A percentile compares a stretch with the other conserved stretches of the same genome.
These are phyloP conservation scores for Drosophila testacea DNA, from an alignment of 2,888 invertebrate species.

Conservation along the genomic window DNA sequence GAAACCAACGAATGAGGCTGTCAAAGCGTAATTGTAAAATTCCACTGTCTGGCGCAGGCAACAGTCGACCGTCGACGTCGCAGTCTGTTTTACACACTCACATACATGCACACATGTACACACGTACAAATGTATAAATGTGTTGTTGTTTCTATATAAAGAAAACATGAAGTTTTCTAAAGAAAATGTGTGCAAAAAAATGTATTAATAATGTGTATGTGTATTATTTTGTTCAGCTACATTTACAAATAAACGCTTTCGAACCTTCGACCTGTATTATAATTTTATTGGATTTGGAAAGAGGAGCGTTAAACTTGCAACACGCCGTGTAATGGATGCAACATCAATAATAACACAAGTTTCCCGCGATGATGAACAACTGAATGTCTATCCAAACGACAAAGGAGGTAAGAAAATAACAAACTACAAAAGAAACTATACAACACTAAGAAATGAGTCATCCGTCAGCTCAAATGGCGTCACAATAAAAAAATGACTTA, in stretches of 20 bases:
- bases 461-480: slow-evolving; percentile 57
- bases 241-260: slow-evolving; percentile 39
- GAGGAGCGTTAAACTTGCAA: slow-evolving; percentile 41
- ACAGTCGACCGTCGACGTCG: slow-evolving; percentile 57
- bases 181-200: slow-evolving; percentile 58
- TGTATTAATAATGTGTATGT: slow-evolving; percentile 58
- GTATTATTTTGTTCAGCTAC: slow-evolving; percentile 60
- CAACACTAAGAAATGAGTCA: slow-evolving; percentile 59
- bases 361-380: slow-evolving; percentile 98
- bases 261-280: slow-evolving; percentile 35
- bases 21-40: slow-evolving; percentile 83
- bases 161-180: slow-evolving; percentile 67
- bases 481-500: slow-evolving; percentile 68
- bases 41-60: slow-evolving; percentile 79
- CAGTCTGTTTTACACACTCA: slow-evolving; percentile 49
- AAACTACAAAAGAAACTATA: slow-evolving; percentile 10
- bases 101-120: neutral
- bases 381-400: slow-evolving; percentile 91
- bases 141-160: slow-evolving; percentile 46
- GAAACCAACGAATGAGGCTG: slow-evolving; percentile 78
- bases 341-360: slow-evolving; percentile 99
- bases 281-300: slow-evolving; percentile 25
- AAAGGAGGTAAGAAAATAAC: slow-evolving; percentile 89
- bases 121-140: slow-evolving; percentile 8
- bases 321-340: slow-evolving; percentile 93